Evolutionary conservation across 1,140 invertebrate species (phyloP).

Genomic region (Drosophila varians): DNA sequence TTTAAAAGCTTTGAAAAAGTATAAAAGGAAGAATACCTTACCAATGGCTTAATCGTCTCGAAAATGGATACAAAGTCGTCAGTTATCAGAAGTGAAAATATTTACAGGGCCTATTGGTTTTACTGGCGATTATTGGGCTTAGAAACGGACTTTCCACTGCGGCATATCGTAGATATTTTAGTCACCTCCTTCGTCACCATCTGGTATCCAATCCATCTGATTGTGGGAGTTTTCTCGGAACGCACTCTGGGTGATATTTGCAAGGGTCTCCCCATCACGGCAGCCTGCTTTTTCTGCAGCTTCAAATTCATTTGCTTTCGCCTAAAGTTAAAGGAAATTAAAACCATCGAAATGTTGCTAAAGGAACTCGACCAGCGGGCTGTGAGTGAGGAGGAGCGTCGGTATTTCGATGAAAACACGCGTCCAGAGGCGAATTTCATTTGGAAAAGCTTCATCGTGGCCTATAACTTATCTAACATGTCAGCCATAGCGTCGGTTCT

Average conservation of each 20-base stretch:
- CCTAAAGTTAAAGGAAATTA: constrained; percentile 37
- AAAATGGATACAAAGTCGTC: constrained; percentile 19
- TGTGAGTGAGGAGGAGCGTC: constrained; percentile 17
- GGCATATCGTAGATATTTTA: constrained; percentile 12
- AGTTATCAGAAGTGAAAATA: constrained; percentile 20
- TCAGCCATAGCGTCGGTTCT: constrained; percentile 24
- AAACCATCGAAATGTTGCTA: constrained; percentile 21
- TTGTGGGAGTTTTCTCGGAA: constrained; percentile 31
- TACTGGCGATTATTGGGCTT: constrained; percentile 41
- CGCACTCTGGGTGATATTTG: constrained; percentile 29
- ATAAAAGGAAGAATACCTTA: constrained; percentile 7
- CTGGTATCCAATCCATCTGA: constrained; percentile 53
- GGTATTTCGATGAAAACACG: constrained; percentile 23
- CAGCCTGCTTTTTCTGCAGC: constrained; percentile 43
- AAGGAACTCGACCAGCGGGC: constrained; percentile 41
- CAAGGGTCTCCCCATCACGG: constrained; percentile 47
- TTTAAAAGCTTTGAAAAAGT: not conserved
- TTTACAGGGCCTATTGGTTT: constrained; percentile 36
- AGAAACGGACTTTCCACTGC: constrained; percentile 1
- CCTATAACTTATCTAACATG: constrained; percentile 34
- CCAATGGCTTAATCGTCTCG: not conserved
- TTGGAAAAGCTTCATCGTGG: constrained; percentile 40
- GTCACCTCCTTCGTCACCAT: constrained; percentile 44
- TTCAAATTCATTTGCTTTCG: constrained; percentile 54
- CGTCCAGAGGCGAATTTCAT: constrained; percentile 28